These are phyloP conservation scores for Brachionus plicatilis DNA, from an alignment of 1,140 invertebrate species.

Conservation along the genomic window DNA sequence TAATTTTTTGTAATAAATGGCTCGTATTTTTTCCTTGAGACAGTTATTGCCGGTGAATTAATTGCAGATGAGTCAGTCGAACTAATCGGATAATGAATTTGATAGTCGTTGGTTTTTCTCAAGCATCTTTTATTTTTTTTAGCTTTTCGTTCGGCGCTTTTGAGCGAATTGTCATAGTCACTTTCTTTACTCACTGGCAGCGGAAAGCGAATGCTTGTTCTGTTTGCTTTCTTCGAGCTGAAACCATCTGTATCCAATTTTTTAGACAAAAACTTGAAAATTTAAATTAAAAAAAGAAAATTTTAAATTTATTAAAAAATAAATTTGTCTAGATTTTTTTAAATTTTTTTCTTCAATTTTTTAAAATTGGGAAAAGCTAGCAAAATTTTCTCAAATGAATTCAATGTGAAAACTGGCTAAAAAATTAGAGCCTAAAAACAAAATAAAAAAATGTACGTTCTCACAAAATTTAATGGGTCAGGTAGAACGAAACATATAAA, in stretches of 20 bases:
- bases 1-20: background rate
- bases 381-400: no score
- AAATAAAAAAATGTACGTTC: no score
- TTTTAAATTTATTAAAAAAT: no score
- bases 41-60: background rate
- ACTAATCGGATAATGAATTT: conserved; percentile 16
- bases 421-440: no score
- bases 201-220: background rate
- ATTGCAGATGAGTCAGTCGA: background rate
- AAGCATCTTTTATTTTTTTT: background rate
- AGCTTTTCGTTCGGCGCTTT: background rate
- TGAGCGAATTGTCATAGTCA: conserved; percentile 7
- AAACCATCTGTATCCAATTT: background rate
- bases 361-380: no score
- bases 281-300: background rate
- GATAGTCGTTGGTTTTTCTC: background rate
- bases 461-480: no score
- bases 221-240: background rate
- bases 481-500: no score
- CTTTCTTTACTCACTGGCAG: background rate
- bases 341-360: no score
- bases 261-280: background rate
- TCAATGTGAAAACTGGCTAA: no score
- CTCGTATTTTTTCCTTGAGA: background rate
- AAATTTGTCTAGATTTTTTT: no score